Conservation (phyloP, 2,888 invertebrate species). For the Watsonalla cultraria region DNA sequence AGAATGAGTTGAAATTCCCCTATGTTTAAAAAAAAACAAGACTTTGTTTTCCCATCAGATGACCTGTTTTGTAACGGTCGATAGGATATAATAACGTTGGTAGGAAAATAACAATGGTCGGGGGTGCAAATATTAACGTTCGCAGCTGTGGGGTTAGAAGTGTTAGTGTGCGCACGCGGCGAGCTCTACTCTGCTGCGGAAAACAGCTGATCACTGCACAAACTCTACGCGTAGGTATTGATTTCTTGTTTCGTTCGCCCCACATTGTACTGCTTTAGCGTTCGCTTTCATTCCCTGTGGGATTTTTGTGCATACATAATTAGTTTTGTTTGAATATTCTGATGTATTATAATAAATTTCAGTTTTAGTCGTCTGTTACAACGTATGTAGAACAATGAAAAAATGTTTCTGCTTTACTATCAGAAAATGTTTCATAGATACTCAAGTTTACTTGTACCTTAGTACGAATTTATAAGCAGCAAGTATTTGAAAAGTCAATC, state of each 20-base stretch:
- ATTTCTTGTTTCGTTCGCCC: not conserved
- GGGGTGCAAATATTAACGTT: not conserved
- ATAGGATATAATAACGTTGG: not conserved
- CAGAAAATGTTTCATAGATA: too few species aligned
- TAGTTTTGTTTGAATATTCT: not conserved
- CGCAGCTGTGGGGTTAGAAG: not conserved
- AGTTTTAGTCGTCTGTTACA: too few species aligned
- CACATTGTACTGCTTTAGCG: not conserved
- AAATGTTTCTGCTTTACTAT: too few species aligned
- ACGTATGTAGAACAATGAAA: too few species aligned
- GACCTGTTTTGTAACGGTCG: not conserved
- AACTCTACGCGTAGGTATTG: not conserved
- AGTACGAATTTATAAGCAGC: too few species aligned
- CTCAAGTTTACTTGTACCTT: too few species aligned
- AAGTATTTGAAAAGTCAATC: too few species aligned
- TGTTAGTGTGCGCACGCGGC: slow-evolving; percentile 10
- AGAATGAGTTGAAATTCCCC: not conserved
- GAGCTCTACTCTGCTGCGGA: slow-evolving; percentile 2
- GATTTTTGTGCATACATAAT: not conserved
- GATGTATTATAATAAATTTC: too few species aligned
- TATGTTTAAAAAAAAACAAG: not conserved
- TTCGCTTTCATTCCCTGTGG: not conserved
- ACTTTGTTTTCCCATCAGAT: not conserved
- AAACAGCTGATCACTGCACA: slow-evolving; percentile 5
- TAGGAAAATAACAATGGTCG: not conserved